These are phyloP conservation scores for Lepidonotus clava DNA, from an alignment of 2,888 invertebrate genomes.

Conservation along the genomic window DNA sequence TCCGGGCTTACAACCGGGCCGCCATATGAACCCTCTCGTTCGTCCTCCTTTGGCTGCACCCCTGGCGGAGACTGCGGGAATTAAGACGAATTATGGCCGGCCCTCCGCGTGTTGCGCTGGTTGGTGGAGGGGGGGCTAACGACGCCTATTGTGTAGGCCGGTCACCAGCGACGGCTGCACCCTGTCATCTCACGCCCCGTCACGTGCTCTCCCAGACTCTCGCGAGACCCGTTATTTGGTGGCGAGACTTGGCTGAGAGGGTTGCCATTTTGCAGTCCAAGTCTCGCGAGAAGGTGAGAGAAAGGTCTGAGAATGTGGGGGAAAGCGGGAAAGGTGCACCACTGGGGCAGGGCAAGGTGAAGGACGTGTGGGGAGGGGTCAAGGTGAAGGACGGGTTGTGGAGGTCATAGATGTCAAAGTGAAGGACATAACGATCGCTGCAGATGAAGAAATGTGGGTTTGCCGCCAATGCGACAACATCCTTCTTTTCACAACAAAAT, in stretches of 20 bases:
- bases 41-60: not conserved
- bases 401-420: too few species aligned
- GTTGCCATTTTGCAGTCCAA: not conserved
- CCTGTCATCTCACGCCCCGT: constrained; percentile 13
- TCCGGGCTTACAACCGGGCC: not conserved
- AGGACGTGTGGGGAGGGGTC: not conserved
- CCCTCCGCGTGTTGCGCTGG: constrained; percentile 36
- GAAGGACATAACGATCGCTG: too few species aligned
- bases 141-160: constrained; percentile 28
- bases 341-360: not conserved
- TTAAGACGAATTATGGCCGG: constrained; percentile 35
- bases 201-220: constrained; percentile 17
- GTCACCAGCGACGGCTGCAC: not conserved
- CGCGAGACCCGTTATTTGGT: constrained; percentile 27
- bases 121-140: not conserved
- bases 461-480: too few species aligned
- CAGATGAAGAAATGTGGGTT: too few species aligned
- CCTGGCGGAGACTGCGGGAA: constrained; percentile 29
- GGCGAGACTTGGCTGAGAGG: not conserved
- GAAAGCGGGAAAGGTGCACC: not conserved
- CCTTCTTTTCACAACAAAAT: too few species aligned
- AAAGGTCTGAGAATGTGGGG: not conserved
- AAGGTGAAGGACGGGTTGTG: too few species aligned
- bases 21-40: not conserved
- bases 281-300: constrained; percentile 29